Conservation (phyloP, 2,888 invertebrate species). For the Chorisops tibialis region DNA sequence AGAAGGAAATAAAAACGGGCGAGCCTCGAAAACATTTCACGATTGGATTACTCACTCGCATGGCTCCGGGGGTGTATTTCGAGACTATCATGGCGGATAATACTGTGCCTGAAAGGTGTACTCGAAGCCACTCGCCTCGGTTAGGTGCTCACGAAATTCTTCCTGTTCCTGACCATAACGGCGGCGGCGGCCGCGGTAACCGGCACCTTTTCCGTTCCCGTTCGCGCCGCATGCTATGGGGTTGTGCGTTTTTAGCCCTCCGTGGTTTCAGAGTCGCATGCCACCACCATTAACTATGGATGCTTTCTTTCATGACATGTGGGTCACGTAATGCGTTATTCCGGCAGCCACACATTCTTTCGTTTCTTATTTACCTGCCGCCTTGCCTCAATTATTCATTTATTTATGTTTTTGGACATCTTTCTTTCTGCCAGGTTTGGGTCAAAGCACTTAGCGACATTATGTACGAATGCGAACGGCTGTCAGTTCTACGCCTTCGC, state of each 20-base stretch:
- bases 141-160: constrained; percentile 1
- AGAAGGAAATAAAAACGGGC: too few species aligned
- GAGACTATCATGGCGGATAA: constrained; percentile 7
- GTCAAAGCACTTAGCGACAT: constrained; percentile 2
- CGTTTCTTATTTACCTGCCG: constrained; percentile 5
- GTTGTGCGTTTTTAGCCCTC: neutral
- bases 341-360: constrained; percentile 7
- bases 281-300: constrained; percentile 29
- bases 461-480: too few species aligned
- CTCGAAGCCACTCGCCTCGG: neutral
- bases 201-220: constrained; percentile 1
- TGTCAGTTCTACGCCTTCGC: neutral
- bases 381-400: constrained; percentile 8
- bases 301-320: constrained; percentile 29
- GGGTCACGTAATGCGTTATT: constrained; percentile 31
- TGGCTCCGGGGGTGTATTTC: neutral
- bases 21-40: constrained; percentile 4
- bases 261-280: neutral
- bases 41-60: constrained; percentile 2
- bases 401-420: constrained; percentile 10
- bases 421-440: neutral
- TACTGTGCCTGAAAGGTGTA: neutral
- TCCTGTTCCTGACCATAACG: neutral
- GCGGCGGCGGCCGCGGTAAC: too few species aligned
- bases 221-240: constrained; percentile 4